phyloP scores from a whole-genome alignment of 2,113 vertebrate species.

The Romanogobio albipinnatus region DNA sequence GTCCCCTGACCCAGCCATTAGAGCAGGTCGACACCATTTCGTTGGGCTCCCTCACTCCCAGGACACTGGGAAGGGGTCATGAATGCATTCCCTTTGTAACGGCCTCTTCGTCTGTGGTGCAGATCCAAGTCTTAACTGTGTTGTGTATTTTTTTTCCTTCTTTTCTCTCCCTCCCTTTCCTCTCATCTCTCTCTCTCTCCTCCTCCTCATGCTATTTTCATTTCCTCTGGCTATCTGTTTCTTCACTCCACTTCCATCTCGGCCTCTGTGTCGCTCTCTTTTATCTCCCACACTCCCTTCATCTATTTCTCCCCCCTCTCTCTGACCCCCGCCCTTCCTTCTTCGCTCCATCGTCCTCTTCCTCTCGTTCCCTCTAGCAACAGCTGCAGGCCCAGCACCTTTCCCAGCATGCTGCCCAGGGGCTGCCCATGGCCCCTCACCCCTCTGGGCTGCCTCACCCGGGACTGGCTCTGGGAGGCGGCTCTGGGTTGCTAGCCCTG shows the following conservation, averaged over 20 bases:
- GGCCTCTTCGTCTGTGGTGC: constrained; percentile 14
- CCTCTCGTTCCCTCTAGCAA: constrained; percentile 73
- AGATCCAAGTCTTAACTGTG: constrained; percentile 31
- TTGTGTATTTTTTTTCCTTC: constrained; percentile 32
- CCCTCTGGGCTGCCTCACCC: constrained; percentile 80
- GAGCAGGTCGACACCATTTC: not conserved
- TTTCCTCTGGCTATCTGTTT: constrained; percentile 34
- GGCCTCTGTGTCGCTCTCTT: constrained; percentile 12
- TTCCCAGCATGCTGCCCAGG: constrained; percentile 83
- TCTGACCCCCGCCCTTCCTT: constrained; percentile 13
- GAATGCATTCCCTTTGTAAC: constrained; percentile 30
- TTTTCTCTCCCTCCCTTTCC: constrained; percentile 29
- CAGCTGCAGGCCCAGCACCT: constrained; percentile 92
- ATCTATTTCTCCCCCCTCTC: constrained; percentile 3
- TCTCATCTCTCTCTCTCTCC: constrained; percentile 47
- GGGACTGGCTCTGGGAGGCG: constrained; percentile 77
- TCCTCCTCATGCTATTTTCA: constrained; percentile 16
- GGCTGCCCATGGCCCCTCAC: constrained; percentile 81
- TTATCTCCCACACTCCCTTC: constrained; percentile 10
- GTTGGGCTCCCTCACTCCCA: not conserved
- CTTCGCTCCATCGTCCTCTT: constrained; percentile 31
- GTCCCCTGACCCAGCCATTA: not conserved
- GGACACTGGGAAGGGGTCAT: constrained; percentile 39
- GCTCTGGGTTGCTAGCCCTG: constrained; percentile 83
- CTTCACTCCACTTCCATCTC: constrained; percentile 10